Evolutionary conservation across 1,140 invertebrate genomes (phyloP).

Genomic region (Brachionus paranguensis): DNA sequence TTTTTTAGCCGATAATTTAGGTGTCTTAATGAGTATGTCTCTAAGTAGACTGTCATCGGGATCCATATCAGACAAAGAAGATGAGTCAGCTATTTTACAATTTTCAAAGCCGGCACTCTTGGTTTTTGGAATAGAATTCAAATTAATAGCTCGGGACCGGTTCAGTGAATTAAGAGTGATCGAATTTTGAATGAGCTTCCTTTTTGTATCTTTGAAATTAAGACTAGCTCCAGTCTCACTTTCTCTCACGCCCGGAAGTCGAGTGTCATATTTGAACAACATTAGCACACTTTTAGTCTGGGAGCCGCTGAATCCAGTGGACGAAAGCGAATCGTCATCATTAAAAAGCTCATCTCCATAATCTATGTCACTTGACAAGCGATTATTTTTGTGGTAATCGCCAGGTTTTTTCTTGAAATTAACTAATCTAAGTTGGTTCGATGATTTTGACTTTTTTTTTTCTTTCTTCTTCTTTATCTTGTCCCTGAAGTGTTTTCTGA

Average conservation of each 20-base stretch:
- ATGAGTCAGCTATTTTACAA: not conserved
- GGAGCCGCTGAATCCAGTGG: not conserved
- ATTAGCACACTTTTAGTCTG: not conserved
- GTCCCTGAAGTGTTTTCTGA: not conserved
- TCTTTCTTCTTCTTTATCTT: not conserved
- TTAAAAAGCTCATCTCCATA: slow-evolving; percentile 7
- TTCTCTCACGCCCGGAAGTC: not conserved
- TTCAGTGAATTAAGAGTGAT: not conserved
- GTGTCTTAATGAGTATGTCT: slow-evolving; percentile 12
- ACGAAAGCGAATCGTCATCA: slow-evolving; percentile 2
- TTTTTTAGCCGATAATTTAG: not conserved
- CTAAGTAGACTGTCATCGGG: slow-evolving; percentile 17
- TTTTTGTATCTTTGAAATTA: not conserved
- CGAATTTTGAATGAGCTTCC: not conserved
- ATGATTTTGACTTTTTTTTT: slow-evolving; percentile 17
- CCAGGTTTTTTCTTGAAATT: not conserved
- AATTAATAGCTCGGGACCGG: not conserved
- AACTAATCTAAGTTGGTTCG: not conserved
- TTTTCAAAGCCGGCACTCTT: not conserved
- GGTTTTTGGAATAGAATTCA: not conserved
- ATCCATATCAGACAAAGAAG: slow-evolving; percentile 29
- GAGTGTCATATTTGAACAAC: not conserved
- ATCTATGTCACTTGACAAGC: not conserved
- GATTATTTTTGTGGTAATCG: not conserved
- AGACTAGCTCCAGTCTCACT: not conserved